A percentile compares a stretch with the other conserved stretches of the same genome.
phyloP scores from a whole-genome alignment of 2,888 invertebrate genomes.

The Agrenia bidenticulata region DNA sequence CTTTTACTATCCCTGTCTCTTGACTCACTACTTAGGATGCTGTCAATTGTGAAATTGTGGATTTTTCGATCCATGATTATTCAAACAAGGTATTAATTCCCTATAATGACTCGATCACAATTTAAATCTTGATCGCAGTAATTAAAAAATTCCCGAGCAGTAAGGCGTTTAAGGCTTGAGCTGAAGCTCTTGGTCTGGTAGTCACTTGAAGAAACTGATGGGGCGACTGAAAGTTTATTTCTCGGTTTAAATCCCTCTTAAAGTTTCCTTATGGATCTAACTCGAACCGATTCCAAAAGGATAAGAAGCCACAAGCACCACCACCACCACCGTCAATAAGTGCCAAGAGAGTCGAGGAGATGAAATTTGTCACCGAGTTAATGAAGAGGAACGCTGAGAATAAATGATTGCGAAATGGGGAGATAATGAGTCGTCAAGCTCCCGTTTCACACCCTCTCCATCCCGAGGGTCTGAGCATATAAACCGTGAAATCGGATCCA shows the following conservation, averaged over 20 bases:
- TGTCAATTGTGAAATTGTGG: conserved; percentile 49
- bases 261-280: too few species aligned
- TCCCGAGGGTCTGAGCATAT: conserved; percentile 18
- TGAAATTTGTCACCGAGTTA: conserved; percentile 54
- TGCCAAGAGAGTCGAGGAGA: background rate
- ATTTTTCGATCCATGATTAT: conserved; percentile 44
- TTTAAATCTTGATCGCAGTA: too few species aligned
- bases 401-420: conserved; percentile 54
- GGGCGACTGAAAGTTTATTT: background rate
- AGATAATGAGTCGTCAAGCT: conserved; percentile 53
- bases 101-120: too few species aligned
- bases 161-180: too few species aligned
- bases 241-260: background rate
- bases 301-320: background rate
- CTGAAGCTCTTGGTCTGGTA: too few species aligned
- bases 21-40: conserved; percentile 41
- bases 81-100: too few species aligned
- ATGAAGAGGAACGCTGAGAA: conserved; percentile 53
- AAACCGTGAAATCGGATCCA: conserved; percentile 20
- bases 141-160: too few species aligned
- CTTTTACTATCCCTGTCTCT: background rate
- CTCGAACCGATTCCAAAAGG: too few species aligned
- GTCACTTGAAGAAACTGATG: too few species aligned
- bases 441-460: conserved; percentile 49
- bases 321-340: background rate